Base-by-base conservation (phyloP, 2,113 vertebrate species). In the Ochotona princeps region DNA sequence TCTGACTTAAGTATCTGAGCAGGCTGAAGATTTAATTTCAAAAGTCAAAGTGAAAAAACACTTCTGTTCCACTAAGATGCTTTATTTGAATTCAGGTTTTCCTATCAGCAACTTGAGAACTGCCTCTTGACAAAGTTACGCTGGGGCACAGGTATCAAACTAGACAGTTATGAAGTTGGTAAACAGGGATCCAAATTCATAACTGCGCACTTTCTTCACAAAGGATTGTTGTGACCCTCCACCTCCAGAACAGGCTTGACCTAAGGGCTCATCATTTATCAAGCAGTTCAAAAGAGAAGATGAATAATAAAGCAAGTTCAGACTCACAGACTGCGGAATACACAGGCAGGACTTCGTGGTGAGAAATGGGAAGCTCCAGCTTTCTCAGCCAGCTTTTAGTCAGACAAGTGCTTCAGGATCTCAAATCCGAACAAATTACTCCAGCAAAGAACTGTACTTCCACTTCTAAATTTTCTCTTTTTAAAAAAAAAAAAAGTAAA, bases 271-370 rank as follows among this genome's bases (percentile, higher is more conserved):
- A 17, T 61, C 73, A 82, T 93, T 88, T 88, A 72, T 85, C 74
- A 92, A 35, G 30, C 32, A 94, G n/a, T 90, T 96, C 78, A 92
- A 91, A 92, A 90, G 61, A 23, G 84, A 87, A 94, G 57, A 67
- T 32, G 84, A 85, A 93, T 70, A 93, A 60, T 35, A 82, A 94
- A 92, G 63, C 57, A 66, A 88, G 63, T 14, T 81, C 14, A 87
- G 89, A 65, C 69, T 73, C 72, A 91, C 80, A 72, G 3, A 83
- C n/a, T 32, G 72, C n/a, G 57, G 65, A 35, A 87, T 90, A 90
- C 83, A 23, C 57, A 57, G 61, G n/a, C 21, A 63, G 74, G 5
- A 69, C 87, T 1, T 75, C 8, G 26, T 44, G 57, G 21, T 32
- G 44, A 85, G 49, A 88, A 87, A 66, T 21, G 0, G 18, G 72